Evolutionary conservation across 2,888 invertebrate species (phyloP), one percentile per base, ranked within the genome.

Genomic region (Pelosia muscerda): DNA sequence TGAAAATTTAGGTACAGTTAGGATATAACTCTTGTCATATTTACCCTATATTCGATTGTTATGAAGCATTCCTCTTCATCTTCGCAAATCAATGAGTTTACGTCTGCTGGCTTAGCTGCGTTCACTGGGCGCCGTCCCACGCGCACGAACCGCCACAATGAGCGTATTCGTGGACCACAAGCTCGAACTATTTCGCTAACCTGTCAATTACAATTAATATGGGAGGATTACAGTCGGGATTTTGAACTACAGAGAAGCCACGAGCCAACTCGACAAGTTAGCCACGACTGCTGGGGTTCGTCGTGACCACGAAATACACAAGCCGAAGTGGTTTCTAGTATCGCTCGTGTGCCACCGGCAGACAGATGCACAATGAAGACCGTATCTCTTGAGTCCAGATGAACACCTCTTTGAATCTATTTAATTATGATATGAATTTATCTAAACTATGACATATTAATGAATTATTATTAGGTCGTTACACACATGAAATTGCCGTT

Each of bases 61-160:
- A 94, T 81, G 78, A 81, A 92, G 80, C 94, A 94, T 74, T 94
- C 94, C 69, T 94, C 94, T 69, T 94, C 94, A 69, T 94, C 94
- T 76, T 94, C 94, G 72, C 94, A 94, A 54, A 94, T 80, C 2
- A 94, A 87, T 0, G 94, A 93, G 81, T 94, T 94, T 75, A 94
- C 92, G 73, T 94, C 94, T 0, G 94, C 94, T 0, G 94, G 94
- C 69, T 94, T 94, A 57, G 89, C 85, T 0, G 82, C 91, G 79
- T 86, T 85, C 13, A 82, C 73, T 1, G 94, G 90, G 1, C 94
- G 86, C 0, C 87, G 88, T 0, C 90, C 90, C 9, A 90, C 92
- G 22, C 94, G 89, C 31, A 88, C 78, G 83, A 94, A 94, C 2
- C 94, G 89, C 94, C 94, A 94, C 68, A 94, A 73, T 1, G 94